Evolutionary conservation across 2,888 invertebrate species (phyloP), one percentile per base, ranked within the genome.

Genomic region (Pollenia griseotomentosa): DNA sequence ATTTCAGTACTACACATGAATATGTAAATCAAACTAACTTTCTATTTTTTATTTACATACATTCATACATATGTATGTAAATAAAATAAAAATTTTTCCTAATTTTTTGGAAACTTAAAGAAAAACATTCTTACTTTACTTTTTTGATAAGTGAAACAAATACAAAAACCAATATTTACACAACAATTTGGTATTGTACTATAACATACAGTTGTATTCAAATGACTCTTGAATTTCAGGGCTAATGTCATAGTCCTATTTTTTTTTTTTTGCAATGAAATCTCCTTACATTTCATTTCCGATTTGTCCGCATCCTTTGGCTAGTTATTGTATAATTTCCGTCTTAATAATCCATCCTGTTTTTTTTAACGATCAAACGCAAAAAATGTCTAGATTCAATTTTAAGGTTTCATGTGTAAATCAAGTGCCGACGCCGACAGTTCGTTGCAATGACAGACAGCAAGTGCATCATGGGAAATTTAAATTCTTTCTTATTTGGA

Each of bases 271-370:
- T 33, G 33, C 33, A 19, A 55, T 48, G n/a, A 70, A 83, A 77
- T 82, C 51, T 71, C 14, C 79, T 63, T 66, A 73, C 71, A 75
- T 71, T 80, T 77, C 79, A 86, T 86, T 80, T 86, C 86, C 86
- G 83, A 23, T 86, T 65, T 83, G 75, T 83, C 71, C 86, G 80
- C 86, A 83, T 86, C 83, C 83, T 83, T 83, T 83, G 80, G 55
- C 71, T 79, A 83, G 75, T 77, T 80, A 77, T 83, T 86, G 80
- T 77, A 86, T 83, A 86, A 86, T 86, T 83, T 86, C 86, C 86
- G 86, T 80, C 83, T 70, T 19, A 19, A 65, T 19, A 73, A 78
- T 42, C 68, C 44, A 33, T 68, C 19, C 61, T 71, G n/a, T 46
- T 80, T 55, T 63, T 55, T 71, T 55, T 12, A 42, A 74, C 42